Base-by-base conservation (phyloP, 2,888 invertebrate species). In the Hesperia comma region DNA sequence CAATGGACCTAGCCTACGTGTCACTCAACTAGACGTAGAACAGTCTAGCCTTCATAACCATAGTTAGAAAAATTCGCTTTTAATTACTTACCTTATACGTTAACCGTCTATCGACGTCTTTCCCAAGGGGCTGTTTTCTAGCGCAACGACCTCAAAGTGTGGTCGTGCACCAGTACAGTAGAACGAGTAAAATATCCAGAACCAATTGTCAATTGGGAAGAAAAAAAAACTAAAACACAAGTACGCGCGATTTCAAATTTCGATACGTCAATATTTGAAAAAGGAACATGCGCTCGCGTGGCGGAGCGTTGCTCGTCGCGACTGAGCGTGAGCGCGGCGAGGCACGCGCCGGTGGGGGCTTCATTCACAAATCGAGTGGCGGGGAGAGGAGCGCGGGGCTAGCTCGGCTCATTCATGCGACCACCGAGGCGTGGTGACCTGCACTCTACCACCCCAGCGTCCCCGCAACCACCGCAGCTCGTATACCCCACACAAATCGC, bases 341-440 rank as follows among this genome's bases (percentile, higher is more conserved):
- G 86, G 91, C 91, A 89, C 91, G 87, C 86, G 88, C 91, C 88
- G 86, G 85, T 81, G 87, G 88, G 87, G 85, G 85, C 83, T 90
- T 88, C 92, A 92, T 92, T 92, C 92, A 92, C 90, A 88, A 88
- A 85, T 74, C 83, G 81, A 83, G 86, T 83, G 87, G 88, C 85
- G 89, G 88, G 87, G 87, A 78, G 72, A 73, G 77, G 72, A 75
- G 61, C 75, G 86, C 76, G 84, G 84, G 81, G 81, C 80, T 74
- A 75, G 77, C 76, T 77, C 49, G 77, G 82, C 85, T 81, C 91
- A 92, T 90, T 91, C 91, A 91, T 90, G 81, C 85, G 76, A 76
- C 77, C 80, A 81, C 76, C 77, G 81, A 79, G 75, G 72, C 75
- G 73, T 71, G 69, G 69, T 73, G 72, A 75, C 72, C 74, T 72